Evolutionary conservation across 1,140 invertebrate genomes (phyloP).

Genomic region (Neodiprion fabricii): DNA sequence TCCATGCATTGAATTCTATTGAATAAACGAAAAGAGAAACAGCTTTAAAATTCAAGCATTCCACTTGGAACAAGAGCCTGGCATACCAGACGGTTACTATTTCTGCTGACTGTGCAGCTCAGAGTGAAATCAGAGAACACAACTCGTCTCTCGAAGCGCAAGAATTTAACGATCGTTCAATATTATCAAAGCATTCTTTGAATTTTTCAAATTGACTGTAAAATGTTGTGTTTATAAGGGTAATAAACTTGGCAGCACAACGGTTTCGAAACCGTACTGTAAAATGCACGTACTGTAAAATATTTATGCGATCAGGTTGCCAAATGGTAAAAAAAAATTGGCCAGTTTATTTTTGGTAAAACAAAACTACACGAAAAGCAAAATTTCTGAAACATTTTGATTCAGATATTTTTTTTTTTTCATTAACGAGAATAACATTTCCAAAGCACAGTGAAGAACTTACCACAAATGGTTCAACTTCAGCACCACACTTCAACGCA

Average conservation of each 20-base stretch:
- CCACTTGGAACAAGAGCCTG: neutral
- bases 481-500: constrained; percentile 84
- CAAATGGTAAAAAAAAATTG: no score
- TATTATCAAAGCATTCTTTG: neutral
- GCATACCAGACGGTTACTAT: neutral
- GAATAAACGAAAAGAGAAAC: neutral
- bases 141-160: neutral
- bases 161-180: neutral
- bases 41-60: neutral
- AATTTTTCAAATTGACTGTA: neutral
- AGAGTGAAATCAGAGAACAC: neutral
- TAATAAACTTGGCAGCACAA: no score
- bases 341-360: no score
- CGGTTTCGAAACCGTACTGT: no score
- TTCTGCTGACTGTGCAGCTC: neutral
- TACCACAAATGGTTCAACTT: constrained; percentile 94
- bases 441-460: constrained; percentile 63
- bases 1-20: no score
- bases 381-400: neutral
- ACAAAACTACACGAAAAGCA: no score
- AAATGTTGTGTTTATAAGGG: no score
- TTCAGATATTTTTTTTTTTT: neutral
- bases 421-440: neutral
- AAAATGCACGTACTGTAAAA: no score
- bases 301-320: no score